Evolutionary conservation across 2,113 vertebrate species (phyloP), one percentile per base, ranked within the genome.

Genomic region (Pipra filicauda): DNA sequence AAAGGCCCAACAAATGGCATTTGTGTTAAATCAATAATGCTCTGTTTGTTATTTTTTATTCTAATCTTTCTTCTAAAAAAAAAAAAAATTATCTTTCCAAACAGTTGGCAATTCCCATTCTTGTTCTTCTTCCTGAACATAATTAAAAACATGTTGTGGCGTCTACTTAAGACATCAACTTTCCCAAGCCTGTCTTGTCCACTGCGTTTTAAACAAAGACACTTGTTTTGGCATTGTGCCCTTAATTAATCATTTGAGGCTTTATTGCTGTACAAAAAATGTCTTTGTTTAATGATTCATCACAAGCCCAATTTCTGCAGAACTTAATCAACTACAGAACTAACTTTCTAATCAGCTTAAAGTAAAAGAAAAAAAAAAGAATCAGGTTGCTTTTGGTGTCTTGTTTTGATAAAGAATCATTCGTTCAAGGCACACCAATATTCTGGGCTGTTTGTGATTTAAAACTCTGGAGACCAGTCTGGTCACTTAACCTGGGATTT

Each of bases 151-250:
- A 98, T 97, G 98, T 98, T 98, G 98, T 97, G 94, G 97, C 81
- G 95, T 98, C 98, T 98, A 98, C 98, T 98, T 98, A 98, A 98
- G 98, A 98, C 98, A 98, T 98, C 98, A 98, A 98, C 98, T 98
- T 98, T 98, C 98, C 97, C 97, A 98, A 98, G 97, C 96, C 98
- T 98, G 98, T 98, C 98, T 98, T 98, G 98, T 98, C 98, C 98
- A 98, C 97, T 98, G 97, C 74, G 66, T 97, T 98, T 98, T 98
- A 98, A 98, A 98, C 98, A 98, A 98, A 98, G 98, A 98, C 97
- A 97, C 97, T 98, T 97, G 96, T 97, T 98, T 98, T 98, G 98
- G 98, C 98, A 96, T 94, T 79, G 97, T 97, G 98, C 98, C 98
- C 97, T 97, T 98, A 98, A 98, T 98, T 98, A 98, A 98, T 98